Evolutionary conservation across 2,113 vertebrate species (phyloP), one percentile per base, ranked within the genome.

Genomic region (Garra rufa): DNA sequence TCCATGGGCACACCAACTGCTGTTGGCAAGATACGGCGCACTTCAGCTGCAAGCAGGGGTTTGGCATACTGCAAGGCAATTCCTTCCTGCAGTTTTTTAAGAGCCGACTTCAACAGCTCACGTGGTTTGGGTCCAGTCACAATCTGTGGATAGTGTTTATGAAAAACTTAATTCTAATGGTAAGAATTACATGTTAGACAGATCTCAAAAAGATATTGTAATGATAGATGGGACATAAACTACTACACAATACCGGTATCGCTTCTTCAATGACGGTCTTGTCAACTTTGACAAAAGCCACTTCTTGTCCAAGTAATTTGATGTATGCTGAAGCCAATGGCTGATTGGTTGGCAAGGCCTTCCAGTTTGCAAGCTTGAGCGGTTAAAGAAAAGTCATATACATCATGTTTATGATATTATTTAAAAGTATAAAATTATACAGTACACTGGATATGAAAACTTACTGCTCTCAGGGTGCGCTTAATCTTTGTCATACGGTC

Each of bases 251-350:
- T 96, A 97, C 96, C 91, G 90, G 89, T 63, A 92, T 3, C 83
- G 67, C 89, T 61, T 93, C 86, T 0, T 94, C 91, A 30, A 97
- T 82, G 59, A 88, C 52, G 21, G 90, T 89, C 91, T 94, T 96
- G 81, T 94, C 92, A 87, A 96, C 85, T 75, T 83, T 92, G 55
- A 86, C 21, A 4, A 94, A 97, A 70, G 86, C 88, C 41, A 96
- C 13, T 91, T 97, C 96, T 88, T 97, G 95, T 86, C 95, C 96
- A n/a, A 95, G 87, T 11, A 95, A 0, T 90, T 95, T 97, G 13
- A 95, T 0, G 63, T 94, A 93, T 57, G 88, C 21, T 5, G 95
- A 95, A 41, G 90, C 88, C 88, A 96, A 73, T 10, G 94, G 89
- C 6, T 90, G 86, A 82, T 88, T 91, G 63, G 78, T 50, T 50